These are phyloP conservation scores for Micrasema longulum DNA, from an alignment of 1,140 invertebrate genomes.

Conservation along the genomic window DNA sequence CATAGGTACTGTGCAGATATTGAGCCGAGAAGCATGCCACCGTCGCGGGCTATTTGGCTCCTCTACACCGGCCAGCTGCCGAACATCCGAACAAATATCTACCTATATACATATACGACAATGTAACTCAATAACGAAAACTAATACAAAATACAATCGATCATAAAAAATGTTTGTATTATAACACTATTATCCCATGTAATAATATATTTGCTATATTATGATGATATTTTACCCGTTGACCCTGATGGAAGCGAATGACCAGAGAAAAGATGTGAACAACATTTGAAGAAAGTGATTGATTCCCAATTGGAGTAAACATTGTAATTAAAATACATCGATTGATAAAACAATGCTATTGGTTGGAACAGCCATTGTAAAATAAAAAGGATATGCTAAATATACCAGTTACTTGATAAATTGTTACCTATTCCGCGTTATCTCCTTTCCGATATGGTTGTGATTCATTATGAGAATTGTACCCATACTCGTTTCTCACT, in stretches of 20 bases:
- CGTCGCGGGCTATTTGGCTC: no score
- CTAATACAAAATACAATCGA: no score
- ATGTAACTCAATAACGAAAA: no score
- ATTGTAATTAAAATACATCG: not conserved
- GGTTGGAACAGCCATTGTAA: not conserved
- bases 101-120: no score
- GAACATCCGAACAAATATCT: no score
- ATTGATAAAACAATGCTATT: not conserved
- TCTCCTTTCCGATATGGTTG: not conserved
- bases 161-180: no score
- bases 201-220: constrained; percentile 1
- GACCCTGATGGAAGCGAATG: constrained; percentile 2
- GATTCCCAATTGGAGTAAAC: constrained; percentile 2
- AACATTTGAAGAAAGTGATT: constrained; percentile 3
- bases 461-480: no score
- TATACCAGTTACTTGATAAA: constrained; percentile 1
- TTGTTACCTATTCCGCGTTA: constrained; percentile 1
- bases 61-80: no score
- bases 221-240: not conserved
- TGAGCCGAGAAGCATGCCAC: no score
- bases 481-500: no score
- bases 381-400: constrained; percentile 2
- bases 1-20: no score
- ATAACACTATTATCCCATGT: not conserved
- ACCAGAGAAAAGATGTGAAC: not conserved